Evolutionary conservation across 2,888 invertebrate genomes (phyloP).

Genomic region (Apamea anceps): DNA sequence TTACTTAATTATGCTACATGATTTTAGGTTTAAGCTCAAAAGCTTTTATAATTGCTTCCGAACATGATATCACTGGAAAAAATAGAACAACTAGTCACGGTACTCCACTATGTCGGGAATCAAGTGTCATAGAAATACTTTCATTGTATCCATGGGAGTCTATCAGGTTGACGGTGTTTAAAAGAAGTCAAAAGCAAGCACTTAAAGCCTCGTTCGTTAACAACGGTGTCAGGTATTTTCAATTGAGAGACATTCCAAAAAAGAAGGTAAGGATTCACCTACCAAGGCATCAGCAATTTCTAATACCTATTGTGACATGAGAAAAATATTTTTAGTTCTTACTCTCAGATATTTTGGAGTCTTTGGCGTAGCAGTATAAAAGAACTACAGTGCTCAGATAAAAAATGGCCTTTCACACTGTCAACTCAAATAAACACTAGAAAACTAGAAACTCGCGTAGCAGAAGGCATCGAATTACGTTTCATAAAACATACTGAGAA

Average conservation of each 20-base stretch:
- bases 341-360: slow-evolving; percentile 90
- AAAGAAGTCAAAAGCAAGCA: slow-evolving; percentile 89
- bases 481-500: slow-evolving; percentile 50
- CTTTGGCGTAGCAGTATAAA: slow-evolving; percentile 90
- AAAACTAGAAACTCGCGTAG: slow-evolving; percentile 19
- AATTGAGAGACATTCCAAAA: slow-evolving; percentile 91
- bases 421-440: slow-evolving; percentile 29
- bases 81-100: slow-evolving; percentile 22
- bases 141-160: slow-evolving; percentile 68
- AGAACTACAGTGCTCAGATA: slow-evolving; percentile 72
- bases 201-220: slow-evolving; percentile 90
- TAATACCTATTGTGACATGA: neutral
- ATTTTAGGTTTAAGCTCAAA: slow-evolving; percentile 73
- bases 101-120: slow-evolving; percentile 31
- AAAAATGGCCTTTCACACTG: slow-evolving; percentile 59
- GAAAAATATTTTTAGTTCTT: neutral
- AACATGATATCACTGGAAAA: slow-evolving; percentile 48
- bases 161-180: slow-evolving; percentile 86
- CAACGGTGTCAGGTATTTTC: slow-evolving; percentile 91
- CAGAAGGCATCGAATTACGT: slow-evolving; percentile 51
- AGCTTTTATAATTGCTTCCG: slow-evolving; percentile 68
- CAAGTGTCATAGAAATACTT: slow-evolving; percentile 61
- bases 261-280: slow-evolving; percentile 82
- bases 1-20: neutral
- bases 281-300: neutral